These are phyloP conservation scores for Diplosoma virens DNA, from an alignment of 23 tunicate genomes.

Conservation along the genomic window DNA sequence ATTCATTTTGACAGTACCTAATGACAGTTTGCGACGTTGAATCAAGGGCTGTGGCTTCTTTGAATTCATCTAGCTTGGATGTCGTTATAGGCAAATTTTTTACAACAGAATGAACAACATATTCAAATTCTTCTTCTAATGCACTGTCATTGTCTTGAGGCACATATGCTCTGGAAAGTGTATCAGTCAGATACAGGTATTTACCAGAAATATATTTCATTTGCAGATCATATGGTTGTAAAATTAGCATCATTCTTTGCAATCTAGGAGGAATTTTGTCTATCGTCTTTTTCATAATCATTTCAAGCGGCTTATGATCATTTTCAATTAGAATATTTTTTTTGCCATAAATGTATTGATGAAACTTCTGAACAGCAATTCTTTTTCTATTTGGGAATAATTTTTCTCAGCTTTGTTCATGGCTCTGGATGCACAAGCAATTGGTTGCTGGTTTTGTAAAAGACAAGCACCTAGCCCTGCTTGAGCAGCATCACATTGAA, in stretches of 20 bases:
- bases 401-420: slow-evolving; percentile 19
- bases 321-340: slow-evolving; percentile 9
- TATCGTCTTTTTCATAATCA: slow-evolving; percentile 29
- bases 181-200: slow-evolving; percentile 41
- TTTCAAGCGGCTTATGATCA: slow-evolving; percentile 53
- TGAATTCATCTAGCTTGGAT: slow-evolving; percentile 9
- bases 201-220: slow-evolving; percentile 27
- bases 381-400: slow-evolving; percentile 47
- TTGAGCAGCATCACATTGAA: slow-evolving; percentile 34
- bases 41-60: slow-evolving; percentile 26
- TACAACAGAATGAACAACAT: slow-evolving; percentile 17
- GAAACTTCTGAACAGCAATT: slow-evolving; percentile 24
- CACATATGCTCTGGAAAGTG: slow-evolving; percentile 38
- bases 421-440: slow-evolving; percentile 31
- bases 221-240: slow-evolving; percentile 39
- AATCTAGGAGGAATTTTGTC: slow-evolving; percentile 46
- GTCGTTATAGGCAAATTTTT: slow-evolving; percentile 5
- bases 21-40: neutral
- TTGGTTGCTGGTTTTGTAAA: slow-evolving; percentile 21
- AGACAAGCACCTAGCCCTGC: slow-evolving; percentile 36
- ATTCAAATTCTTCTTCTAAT: slow-evolving; percentile 2
- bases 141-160: neutral
- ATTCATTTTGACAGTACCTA: slow-evolving; percentile 16
- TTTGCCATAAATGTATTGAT: slow-evolving; percentile 24
- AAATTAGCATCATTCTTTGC: slow-evolving; percentile 39